These are phyloP conservation scores for Octopus sinensis DNA, from an alignment of 1,140 invertebrate species.

Conservation along the genomic window DNA sequence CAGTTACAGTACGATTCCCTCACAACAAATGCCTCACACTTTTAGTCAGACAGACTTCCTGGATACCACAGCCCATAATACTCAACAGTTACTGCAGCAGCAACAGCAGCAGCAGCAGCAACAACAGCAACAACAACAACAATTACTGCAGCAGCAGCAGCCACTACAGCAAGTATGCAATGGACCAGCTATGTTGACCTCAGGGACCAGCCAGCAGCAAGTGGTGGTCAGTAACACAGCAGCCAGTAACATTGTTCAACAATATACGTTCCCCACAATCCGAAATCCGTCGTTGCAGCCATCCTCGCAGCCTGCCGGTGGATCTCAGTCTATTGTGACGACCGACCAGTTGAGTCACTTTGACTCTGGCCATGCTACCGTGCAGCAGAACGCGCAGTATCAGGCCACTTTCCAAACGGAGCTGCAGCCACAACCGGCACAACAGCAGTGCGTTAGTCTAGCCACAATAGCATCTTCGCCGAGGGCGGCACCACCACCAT, in stretches of 20 bases:
- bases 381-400: background rate
- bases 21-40: constrained; percentile 18
- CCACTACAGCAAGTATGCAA: background rate
- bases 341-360: background rate
- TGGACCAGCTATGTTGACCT: background rate
- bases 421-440: background rate
- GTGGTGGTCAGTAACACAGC: background rate
- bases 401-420: background rate
- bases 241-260: background rate
- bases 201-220: constrained; percentile 8
- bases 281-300: background rate
- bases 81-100: constrained; percentile 17
- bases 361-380: background rate
- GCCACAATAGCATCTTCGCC: background rate
- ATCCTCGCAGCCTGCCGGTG: background rate
- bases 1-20: constrained; percentile 21
- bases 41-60: background rate
- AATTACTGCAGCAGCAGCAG: background rate
- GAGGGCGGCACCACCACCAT: background rate
- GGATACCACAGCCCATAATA: background rate
- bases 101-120: constrained; percentile 19
- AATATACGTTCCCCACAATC: background rate
- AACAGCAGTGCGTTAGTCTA: background rate
- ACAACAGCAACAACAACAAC: constrained; percentile 22
- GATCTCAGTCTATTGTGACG: background rate